Evolutionary conservation across 1,140 invertebrate species (phyloP), one percentile per base, ranked within the genome.

Genomic region (Philotrypesis tridentata): DNA sequence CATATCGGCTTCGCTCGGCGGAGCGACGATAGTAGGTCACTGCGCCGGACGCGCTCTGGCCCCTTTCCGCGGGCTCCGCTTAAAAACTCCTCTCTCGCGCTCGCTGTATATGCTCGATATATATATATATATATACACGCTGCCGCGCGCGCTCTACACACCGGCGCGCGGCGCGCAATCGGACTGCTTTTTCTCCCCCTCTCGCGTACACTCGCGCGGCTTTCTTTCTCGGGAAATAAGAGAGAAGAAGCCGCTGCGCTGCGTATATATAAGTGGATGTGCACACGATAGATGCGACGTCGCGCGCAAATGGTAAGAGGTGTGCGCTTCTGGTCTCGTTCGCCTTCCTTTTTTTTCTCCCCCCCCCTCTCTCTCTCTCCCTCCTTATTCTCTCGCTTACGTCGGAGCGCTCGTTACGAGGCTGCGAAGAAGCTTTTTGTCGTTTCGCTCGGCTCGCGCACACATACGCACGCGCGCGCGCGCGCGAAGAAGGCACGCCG

Each of bases 21-120:
- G 88, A 90, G 84, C 89, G 90, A 88, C 86, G 89, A 91, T 91
- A 90, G 91, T 92, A 89, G 91, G 91, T 91, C 91, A 91, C 84
- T 87, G 87, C 90, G 91, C 89, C 91, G 90, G 91, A 92, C 90
- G 90, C 86, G 83, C 84, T 83, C 81, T 90, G 89, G 85, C 87
- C 88, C 87, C 88, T 90, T 90, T 89, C 86, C 67, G 85, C 85
- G 84, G n/a, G 23, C 25, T 29, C 33, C 78, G 78, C 67, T 73
- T 67, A 73, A 74, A 73, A 80, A 74, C 79, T 70, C 63, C 37
- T 25, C 67, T 23, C 67, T 65, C 9, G 23, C 25, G 61, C 23
- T 17, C 55, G 68, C 60, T 71, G 31, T 65, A n/a, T 65, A 70
- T 68, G 48, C 78, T 43, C 3, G 12, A 37, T 37, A 37, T 37